These are phyloP conservation scores for Chrysaora quinquecirrha DNA, from an alignment of 30 jellyfish, hydroid and myxozoan genomes.

Conservation along the genomic window DNA sequence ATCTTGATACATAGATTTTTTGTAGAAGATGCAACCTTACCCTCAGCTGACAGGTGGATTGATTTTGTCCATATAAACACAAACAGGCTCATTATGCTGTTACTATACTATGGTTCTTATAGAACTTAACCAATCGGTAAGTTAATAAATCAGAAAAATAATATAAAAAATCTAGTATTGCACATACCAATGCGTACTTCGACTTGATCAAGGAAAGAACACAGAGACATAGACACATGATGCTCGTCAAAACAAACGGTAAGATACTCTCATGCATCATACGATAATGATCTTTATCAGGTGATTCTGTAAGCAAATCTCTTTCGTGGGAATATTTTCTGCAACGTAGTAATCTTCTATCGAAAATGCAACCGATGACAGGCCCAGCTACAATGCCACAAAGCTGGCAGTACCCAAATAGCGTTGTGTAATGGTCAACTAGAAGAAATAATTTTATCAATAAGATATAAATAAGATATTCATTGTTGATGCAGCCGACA, in stretches of 20 bases:
- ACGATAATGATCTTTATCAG: constrained; percentile 7
- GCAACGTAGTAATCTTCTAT: constrained; percentile 11
- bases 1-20: no score
- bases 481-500: not conserved
- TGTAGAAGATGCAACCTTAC: no score
- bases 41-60: no score
- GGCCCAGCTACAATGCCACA: constrained; percentile 70
- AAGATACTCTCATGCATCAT: constrained; percentile 32
- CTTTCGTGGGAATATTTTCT: constrained; percentile 6
- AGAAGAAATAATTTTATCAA: not conserved
- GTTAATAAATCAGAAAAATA: no score
- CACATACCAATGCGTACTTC: constrained; percentile 35
- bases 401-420: constrained; percentile 49
- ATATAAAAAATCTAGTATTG: not conserved
- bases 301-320: constrained; percentile 5
- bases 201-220: constrained; percentile 22
- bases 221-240: constrained; percentile 18
- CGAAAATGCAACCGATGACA: constrained; percentile 49
- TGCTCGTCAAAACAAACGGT: constrained; percentile 35
- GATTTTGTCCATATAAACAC: no score
- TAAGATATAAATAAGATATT: not conserved
- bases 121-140: no score
- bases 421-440: constrained; percentile 33
- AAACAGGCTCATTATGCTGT: no score
- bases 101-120: no score